Conservation (phyloP, 2,113 vertebrate species). For the Drymodes brunneopygia region DNA sequence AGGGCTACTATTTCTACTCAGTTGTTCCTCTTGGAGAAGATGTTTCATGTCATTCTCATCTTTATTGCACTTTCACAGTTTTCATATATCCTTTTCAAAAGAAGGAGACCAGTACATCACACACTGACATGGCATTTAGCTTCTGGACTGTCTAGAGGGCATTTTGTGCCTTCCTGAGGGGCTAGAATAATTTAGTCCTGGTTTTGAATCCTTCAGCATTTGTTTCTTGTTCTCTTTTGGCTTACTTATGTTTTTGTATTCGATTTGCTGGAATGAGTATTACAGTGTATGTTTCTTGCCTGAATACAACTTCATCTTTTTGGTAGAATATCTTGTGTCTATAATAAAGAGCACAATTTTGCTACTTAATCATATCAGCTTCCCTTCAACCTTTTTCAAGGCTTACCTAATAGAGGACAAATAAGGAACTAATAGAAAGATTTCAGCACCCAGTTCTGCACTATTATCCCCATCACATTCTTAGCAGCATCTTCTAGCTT, state of each 20-base stretch:
- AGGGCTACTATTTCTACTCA: background rate
- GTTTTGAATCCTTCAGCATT: background rate
- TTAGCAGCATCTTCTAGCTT: background rate
- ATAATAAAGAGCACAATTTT: background rate
- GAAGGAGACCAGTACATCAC: background rate
- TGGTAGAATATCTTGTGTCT: background rate
- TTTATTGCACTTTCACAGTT: background rate
- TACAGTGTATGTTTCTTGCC: background rate
- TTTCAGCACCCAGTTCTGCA: background rate
- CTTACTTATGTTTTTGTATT: background rate
- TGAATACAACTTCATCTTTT: background rate
- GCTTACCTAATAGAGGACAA: background rate
- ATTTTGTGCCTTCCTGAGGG: background rate
- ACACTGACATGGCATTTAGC: background rate
- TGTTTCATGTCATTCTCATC: background rate
- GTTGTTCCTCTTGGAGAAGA: background rate
- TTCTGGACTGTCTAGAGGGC: background rate
- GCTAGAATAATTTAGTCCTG: background rate
- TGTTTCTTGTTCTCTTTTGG: background rate
- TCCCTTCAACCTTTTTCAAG: background rate
- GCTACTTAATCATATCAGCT: background rate
- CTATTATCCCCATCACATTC: background rate
- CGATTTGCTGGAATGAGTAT: fast-evolving
- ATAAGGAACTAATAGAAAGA: background rate
- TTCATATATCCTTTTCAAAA: background rate